These are phyloP conservation scores for Atractosteus spatula DNA, from an alignment of 2,113 vertebrate genomes.

Conservation along the genomic window DNA sequence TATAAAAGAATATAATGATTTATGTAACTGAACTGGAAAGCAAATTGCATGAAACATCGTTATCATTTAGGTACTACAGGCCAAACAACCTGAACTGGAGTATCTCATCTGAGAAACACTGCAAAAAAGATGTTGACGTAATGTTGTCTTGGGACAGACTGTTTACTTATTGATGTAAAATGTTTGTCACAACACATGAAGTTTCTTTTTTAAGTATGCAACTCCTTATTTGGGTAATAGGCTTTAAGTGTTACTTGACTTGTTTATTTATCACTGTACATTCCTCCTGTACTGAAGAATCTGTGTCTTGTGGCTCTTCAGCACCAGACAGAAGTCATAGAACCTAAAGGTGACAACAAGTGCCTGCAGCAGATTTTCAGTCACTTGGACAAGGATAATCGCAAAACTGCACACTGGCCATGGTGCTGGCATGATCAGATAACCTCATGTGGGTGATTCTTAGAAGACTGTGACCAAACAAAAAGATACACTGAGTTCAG, in stretches of 20 bases:
- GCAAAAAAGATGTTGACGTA: constrained; percentile 16
- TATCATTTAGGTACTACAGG: constrained; percentile 21
- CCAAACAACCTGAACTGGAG: constrained; percentile 41
- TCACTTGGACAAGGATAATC: not conserved
- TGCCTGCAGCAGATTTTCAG: constrained; percentile 61
- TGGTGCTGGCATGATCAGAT: not conserved
- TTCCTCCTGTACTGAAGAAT: constrained; percentile 35
- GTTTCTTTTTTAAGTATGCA: too few species aligned
- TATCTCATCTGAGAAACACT: constrained; percentile 42
- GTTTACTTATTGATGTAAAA: too few species aligned
- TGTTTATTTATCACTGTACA: constrained; percentile 15
- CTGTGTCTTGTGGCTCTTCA: constrained; percentile 22
- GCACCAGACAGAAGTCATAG: constrained; percentile 39
- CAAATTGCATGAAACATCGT: not conserved
- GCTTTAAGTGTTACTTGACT: constrained; percentile 16
- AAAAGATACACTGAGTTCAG: too few species aligned
- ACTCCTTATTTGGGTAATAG: constrained; percentile 28
- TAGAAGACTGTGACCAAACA: constrained; percentile 21
- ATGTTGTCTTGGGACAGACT: too few species aligned
- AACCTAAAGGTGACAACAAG: constrained; percentile 59
- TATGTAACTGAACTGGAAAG: constrained; percentile 31
- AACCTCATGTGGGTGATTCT: constrained; percentile 27
- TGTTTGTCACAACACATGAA: too few species aligned
- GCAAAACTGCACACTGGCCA: constrained; percentile 23
- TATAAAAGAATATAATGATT: constrained; percentile 20